Evolutionary conservation across 2,888 invertebrate species (phyloP), one percentile per base, ranked within the genome.

Genomic region (Drosophila seclusa): DNA sequence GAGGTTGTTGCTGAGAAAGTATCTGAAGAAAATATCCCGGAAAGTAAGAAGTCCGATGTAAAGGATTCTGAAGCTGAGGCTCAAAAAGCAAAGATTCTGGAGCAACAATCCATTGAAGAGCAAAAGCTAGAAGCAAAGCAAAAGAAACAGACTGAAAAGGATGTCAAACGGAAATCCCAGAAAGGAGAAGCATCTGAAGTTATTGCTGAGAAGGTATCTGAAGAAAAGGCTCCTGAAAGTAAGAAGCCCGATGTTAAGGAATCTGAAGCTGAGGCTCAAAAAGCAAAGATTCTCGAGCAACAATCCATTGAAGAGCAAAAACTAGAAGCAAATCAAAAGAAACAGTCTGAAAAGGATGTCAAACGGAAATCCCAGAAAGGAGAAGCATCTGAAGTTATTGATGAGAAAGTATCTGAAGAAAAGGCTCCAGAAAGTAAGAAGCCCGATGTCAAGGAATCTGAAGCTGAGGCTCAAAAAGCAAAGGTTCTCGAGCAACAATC

Each of bases 181-280:
- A 40, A 40, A 10, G 40, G n/a, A 2, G 40, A 40, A 4, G 40
- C 10, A 40, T 40, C 40, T n/a, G n/a, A 40, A 0, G n/a, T 40
- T 40, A 2, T 4, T 40, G 40, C n/a, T n/a, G 40, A n/a, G 2
- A n/a, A n/a, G 10, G 10, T n/a, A n/a, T 40, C 40, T n/a, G 40
- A 40, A n/a, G 40, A n/a, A n/a, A n/a, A 40, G n/a, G 0, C 0
- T 1, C n/a, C 40, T 0, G 40, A 40, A n/a, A n/a, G 40, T 2
- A 10, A n/a, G 10, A 10, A 40, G 0, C 4, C 10, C 0, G n/a
- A 2, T n/a, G 0, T 4, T 0, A 40, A n/a, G 10, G 40, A 40
- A 10, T 40, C 40, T 40, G 10, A 40, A n/a, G n/a, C 10, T 1
- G 40, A 40, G 8, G 40, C 40, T 4, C 40, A 10, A n/a, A 40